phyloP scores from a whole-genome alignment of 1,140 invertebrate genomes.

The Colletes latitarsis region DNA sequence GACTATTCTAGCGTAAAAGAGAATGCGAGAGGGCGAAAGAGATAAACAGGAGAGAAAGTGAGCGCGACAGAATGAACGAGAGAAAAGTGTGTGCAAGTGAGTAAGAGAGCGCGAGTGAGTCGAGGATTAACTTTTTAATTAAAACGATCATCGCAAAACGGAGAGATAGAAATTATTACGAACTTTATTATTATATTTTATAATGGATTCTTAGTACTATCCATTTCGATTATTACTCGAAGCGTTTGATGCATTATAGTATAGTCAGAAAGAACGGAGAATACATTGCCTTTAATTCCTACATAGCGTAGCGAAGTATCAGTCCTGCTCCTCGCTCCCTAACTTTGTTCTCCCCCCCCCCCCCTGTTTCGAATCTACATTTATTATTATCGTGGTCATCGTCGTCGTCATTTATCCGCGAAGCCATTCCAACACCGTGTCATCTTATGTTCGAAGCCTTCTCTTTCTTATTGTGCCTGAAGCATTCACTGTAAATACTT shows the following conservation, averaged over 20 bases:
- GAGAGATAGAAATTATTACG: constrained; percentile 65
- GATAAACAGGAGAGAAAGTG: constrained; percentile 24
- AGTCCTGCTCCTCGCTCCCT: constrained; percentile 26
- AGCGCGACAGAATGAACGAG: constrained; percentile 17
- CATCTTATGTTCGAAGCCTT: constrained; percentile 37
- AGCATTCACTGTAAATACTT: constrained; percentile 73
- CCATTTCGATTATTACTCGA: constrained; percentile 65
- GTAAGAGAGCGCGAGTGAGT: neutral
- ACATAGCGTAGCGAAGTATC: constrained; percentile 66
- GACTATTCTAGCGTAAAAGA: constrained; percentile 77
- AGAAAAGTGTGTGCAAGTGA: constrained; percentile 9
- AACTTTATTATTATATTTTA: constrained; percentile 73
- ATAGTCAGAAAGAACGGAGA: constrained; percentile 74
- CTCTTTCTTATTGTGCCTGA: constrained; percentile 11
- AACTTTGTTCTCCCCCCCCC: neutral
- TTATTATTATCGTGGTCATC: constrained; percentile 45
- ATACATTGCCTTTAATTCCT: constrained; percentile 75
- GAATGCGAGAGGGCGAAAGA: constrained; percentile 35
- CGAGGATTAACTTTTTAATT: constrained; percentile 52
- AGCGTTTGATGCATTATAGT: constrained; percentile 71
- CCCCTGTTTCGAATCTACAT: constrained; percentile 20
- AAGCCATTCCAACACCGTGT: constrained; percentile 66
- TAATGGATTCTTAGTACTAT: constrained; percentile 66
- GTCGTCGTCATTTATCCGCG: constrained; percentile 50
- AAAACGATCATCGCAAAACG: neutral